Evolutionary conservation across 2,888 invertebrate genomes (phyloP), one percentile per base, ranked within the genome.

Genomic region (Dolichomitus sp.): DNA sequence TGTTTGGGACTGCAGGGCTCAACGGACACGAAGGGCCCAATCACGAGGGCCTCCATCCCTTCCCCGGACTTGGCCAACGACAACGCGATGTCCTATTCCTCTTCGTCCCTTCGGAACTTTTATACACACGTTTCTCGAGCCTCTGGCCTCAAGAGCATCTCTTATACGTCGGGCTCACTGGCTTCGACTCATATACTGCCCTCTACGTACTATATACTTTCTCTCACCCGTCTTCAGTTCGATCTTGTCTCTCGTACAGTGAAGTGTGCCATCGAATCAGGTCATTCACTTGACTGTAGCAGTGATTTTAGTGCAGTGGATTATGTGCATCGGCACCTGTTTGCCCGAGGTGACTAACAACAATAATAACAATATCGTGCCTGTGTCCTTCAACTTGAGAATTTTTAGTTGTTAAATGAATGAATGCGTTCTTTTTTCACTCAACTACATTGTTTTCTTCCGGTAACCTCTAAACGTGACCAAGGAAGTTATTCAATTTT

Each of bases 291-390:
- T 69, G 75, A 80, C 52, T 74, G 50, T 33, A 23, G 23, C 45
- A 37, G 61, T 63, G 63, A 52, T 68, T 72, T 68, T 75, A 4
- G 37, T 75, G n/a, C 42, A 76, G 72, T 40, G 61, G 69, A 73
- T 57, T 80, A 90, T 90, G 90, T 89, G 90, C 84, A 88, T 89
- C 83, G 85, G 84, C 68, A 85, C 81, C 68, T 57, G 86, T 74
- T 84, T 83, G 50, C 72, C 84, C 72, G 88, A 88, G 90, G 90
- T 90, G 88, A 88, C 80, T 76, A 82, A 84, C 80, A 82, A 84
- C 80, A 73, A 80, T 19, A 45, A 27, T 42, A 61, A 61, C 11
- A 11, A 11, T 30, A 14, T 4, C 1, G 30, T 9, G 17, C 3
- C 17, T 33, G n/a, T 59, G 37, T 37, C 3, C 1, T n/a, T 3